Percentiles rank a stretch among this genome's conserved stretches.
Evolutionary conservation across 2,113 vertebrate species (phyloP).

Genomic region (Phalacrocorax carbo): DNA sequence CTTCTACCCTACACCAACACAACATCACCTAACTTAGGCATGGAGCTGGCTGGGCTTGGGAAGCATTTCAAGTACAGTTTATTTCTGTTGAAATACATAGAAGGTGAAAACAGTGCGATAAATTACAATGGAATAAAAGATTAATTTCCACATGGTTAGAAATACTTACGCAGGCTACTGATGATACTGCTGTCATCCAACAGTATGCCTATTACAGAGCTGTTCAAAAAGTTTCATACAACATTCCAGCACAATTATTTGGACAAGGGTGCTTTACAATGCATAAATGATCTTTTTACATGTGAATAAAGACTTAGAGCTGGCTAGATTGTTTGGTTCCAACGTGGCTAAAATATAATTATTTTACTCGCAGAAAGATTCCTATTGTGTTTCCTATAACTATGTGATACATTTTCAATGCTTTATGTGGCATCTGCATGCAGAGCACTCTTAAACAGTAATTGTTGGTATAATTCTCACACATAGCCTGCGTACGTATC

Average conservation of each 20-base stretch:
- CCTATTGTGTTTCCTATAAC: slow-evolving; percentile 24
- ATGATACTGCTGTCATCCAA: background rate
- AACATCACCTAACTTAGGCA: background rate
- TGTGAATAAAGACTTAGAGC: slow-evolving; percentile 1
- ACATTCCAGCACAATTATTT: slow-evolving; percentile 24
- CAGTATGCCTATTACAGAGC: background rate
- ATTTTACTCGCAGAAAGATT: background rate
- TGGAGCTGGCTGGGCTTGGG: background rate
- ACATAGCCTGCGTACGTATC: background rate
- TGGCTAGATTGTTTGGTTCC: slow-evolving; percentile 6
- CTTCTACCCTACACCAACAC: background rate
- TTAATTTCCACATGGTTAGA: background rate
- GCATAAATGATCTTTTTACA: slow-evolving; percentile 30
- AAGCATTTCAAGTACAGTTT: background rate
- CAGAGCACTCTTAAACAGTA: slow-evolving; percentile 9
- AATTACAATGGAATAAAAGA: background rate
- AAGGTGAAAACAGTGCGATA: background rate
- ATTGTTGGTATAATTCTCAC: slow-evolving; percentile 44
- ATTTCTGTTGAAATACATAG: background rate
- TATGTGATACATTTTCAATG: background rate
- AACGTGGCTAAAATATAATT: slow-evolving; percentile 8
- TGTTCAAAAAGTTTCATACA: slow-evolving; percentile 1
- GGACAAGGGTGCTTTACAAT: slow-evolving; percentile 4
- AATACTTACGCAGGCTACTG: background rate
- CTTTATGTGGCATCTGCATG: background rate